These are phyloP conservation scores for Papilio demoleus DNA, from an alignment of 2,888 invertebrate species.

Conservation along the genomic window DNA sequence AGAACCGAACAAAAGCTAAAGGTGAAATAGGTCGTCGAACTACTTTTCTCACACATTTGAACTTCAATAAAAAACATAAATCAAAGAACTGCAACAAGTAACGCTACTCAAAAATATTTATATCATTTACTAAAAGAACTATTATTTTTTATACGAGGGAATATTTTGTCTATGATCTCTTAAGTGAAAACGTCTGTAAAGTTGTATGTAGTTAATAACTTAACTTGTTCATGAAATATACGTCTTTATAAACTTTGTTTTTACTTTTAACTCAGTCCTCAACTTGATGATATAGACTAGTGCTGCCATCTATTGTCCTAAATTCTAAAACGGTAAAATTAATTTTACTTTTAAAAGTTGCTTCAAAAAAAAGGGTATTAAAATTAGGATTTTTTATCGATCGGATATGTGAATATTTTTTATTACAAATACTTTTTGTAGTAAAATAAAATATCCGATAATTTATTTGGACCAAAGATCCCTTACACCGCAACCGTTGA, in stretches of 20 bases:
- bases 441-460: neutral
- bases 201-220: too few relatives aligned
- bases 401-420: neutral
- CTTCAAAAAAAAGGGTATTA: too few relatives aligned
- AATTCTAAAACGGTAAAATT: neutral
- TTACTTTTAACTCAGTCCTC: too few relatives aligned
- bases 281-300: too few relatives aligned
- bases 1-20: neutral
- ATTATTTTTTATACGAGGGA: neutral
- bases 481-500: neutral
- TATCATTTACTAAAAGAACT: too few relatives aligned
- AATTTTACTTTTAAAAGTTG: too few relatives aligned
- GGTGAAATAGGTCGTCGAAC: neutral
- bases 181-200: neutral
- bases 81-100: neutral
- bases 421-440: neutral
- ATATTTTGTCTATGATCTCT: too few relatives aligned
- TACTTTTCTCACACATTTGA: neutral
- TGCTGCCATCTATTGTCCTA: slow-evolving; percentile 3
- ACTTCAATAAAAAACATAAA: neutral
- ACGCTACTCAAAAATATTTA: neutral
- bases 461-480: neutral
- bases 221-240: too few relatives aligned
- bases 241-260: too few relatives aligned
- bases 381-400: neutral